Base-by-base conservation (phyloP, 1,140 invertebrate species). In the Drosophila ficusphila region DNA sequence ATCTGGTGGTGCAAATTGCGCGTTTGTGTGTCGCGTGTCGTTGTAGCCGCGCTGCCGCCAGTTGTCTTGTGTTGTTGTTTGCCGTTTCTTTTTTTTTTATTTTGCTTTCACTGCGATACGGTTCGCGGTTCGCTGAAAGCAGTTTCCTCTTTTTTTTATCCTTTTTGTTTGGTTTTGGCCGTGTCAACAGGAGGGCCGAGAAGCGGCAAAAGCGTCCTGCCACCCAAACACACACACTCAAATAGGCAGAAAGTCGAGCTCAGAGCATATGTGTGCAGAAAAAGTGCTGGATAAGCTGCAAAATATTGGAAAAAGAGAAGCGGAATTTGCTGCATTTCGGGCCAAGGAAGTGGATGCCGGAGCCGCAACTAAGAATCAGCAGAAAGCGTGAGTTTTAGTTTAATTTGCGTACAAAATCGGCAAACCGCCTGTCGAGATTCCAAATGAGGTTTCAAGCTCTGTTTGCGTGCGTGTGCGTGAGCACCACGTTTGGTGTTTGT, bases 371-470 rank as follows among this genome's bases (percentile, higher is more conserved):
- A n/a, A 8, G n/a, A 6, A 21, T 4, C 2, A n/a, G 14, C 34
- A n/a, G 4, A 21, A 52, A 52, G 1, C 34, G 34, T 49, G 29
- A 49, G 47, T 49, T 49, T 49, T n/a, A 8, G 21, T 12, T 25
- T 25, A 44, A 25, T 16, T 53, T 2, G 14, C 6, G 16, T 19
- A 2, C 31, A 31, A 48, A 12, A 12, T 1, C 12, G 25, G 8
- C 38, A 11, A 53, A 25, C 25, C n/a, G n/a, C n/a, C n/a, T n/a
- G n/a, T 18, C 12, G 4, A 27, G 14, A 25, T 39, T 57, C 54
- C 38, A 64, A 61, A 61, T 64, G 54, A 46, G 41, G 44, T 67
- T 31, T 67, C 21, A 67, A 51, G 60, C 62, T 65, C 18, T 25
- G 29, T 23, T 18, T 25, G 33, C 39, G 31, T 25, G 16, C 11